Percentiles rank a stretch among this genome's conserved stretches.
These are phyloP conservation scores for Agrypnus murinus DNA, from an alignment of 2,888 invertebrate species.

Conservation along the genomic window DNA sequence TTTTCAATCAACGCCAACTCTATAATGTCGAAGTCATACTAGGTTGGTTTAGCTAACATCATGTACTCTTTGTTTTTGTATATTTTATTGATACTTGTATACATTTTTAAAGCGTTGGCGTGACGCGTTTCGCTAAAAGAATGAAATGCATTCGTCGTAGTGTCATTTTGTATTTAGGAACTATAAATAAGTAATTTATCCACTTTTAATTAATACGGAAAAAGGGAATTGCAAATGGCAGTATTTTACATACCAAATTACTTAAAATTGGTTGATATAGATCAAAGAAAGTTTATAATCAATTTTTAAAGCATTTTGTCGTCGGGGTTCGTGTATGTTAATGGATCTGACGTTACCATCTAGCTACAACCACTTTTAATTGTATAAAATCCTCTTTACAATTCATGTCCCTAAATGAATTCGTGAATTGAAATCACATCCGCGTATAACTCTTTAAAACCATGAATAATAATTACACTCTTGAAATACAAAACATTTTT, in stretches of 20 bases:
- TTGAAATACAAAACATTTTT: too few species aligned
- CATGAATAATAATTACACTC: too few species aligned
- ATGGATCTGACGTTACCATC: slow-evolving; percentile 5
- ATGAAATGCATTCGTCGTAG: slow-evolving; percentile 15
- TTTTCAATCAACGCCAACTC: slow-evolving; percentile 20
- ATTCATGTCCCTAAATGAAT: too few species aligned
- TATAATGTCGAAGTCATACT: background rate
- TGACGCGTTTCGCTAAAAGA: background rate
- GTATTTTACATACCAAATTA: slow-evolving; percentile 5
- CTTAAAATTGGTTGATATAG: slow-evolving; percentile 7
- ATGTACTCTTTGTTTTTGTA: background rate
- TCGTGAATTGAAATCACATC: too few species aligned
- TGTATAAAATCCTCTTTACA: background rate
- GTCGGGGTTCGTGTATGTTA: background rate
- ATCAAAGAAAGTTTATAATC: slow-evolving; percentile 16
- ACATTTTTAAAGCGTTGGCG: slow-evolving; percentile 1
- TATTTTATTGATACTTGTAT: slow-evolving; percentile 19
- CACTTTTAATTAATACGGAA: slow-evolving; percentile 12
- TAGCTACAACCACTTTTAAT: background rate
- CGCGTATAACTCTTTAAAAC: too few species aligned
- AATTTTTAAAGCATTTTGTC: slow-evolving; percentile 11
- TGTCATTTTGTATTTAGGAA: background rate
- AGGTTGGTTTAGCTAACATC: slow-evolving; percentile 3
- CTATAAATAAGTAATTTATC: slow-evolving; percentile 3
- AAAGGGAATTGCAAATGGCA: slow-evolving; percentile 18